These are phyloP conservation scores for Fistularia commersonii DNA, from an alignment of 2,797 vertebrate genomes.

Conservation along the genomic window DNA sequence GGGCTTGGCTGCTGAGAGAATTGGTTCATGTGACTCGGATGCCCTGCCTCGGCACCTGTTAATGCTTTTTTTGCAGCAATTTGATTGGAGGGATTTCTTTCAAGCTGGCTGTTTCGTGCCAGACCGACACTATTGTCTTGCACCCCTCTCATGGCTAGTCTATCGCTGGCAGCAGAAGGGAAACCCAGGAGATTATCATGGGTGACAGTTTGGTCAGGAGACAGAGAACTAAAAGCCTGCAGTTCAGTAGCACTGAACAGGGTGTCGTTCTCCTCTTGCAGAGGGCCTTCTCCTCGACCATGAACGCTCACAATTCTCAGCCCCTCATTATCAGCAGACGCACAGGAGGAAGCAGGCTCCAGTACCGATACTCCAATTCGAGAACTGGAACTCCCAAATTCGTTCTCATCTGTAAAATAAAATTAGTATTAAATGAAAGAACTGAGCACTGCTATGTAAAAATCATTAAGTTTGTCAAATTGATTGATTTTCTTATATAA, in stretches of 20 bases:
- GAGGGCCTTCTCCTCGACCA: constrained; percentile 49
- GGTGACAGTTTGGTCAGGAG: constrained; percentile 32
- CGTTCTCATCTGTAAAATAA: no score
- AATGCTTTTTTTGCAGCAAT: constrained; percentile 22
- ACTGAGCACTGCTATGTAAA: no score
- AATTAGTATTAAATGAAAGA: no score
- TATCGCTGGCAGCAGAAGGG: constrained; percentile 10
- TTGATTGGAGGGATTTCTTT: constrained; percentile 35
- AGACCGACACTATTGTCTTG: constrained; percentile 31
- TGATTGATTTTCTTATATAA: no score
- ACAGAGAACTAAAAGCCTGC: constrained; percentile 55
- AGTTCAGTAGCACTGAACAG: constrained; percentile 59
- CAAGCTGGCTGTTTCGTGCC: constrained; percentile 36
- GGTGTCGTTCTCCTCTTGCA: constrained; percentile 41
- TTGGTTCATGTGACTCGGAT: constrained; percentile 38
- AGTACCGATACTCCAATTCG: no score
- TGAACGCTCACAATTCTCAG: constrained; percentile 61
- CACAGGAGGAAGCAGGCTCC: constrained; percentile 21
- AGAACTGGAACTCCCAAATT: no score
- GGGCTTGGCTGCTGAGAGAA: constrained; percentile 42
- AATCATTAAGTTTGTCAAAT: no score
- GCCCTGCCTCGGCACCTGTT: constrained; percentile 24
- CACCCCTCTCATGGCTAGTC: constrained; percentile 16
- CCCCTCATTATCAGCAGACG: constrained; percentile 17
- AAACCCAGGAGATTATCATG: constrained; percentile 47